Evolutionary conservation across 2,113 vertebrate species (phyloP).

Genomic region (Rhinolophus ferrumequinum): DNA sequence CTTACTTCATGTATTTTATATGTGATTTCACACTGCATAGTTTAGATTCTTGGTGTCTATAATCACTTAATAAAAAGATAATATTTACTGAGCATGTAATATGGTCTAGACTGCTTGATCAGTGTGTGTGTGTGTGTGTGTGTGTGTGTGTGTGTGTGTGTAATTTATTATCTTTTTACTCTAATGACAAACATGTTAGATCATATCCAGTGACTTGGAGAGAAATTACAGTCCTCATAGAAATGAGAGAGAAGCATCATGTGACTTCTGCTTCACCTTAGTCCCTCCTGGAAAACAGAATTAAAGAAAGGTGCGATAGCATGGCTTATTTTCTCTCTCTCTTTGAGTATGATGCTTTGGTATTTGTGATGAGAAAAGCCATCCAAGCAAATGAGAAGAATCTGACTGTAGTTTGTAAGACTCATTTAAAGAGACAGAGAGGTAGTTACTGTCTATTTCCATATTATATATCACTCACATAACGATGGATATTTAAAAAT

Average conservation of each 20-base stretch:
- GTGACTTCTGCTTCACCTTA: background rate
- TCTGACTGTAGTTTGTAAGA: background rate
- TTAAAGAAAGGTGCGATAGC: background rate
- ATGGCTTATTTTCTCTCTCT: background rate
- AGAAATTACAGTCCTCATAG: background rate
- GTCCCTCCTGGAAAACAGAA: background rate
- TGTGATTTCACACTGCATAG: background rate
- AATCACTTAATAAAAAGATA: background rate
- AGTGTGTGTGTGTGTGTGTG: background rate
- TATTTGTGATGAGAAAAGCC: background rate
- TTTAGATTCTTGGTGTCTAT: background rate
- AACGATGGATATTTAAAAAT: background rate
- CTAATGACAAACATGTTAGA: background rate
- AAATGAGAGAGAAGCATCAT: background rate
- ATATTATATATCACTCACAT: background rate
- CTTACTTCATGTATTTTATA: background rate
- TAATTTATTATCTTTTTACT: constrained; percentile 12
- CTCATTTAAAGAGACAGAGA: background rate
- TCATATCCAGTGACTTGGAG: background rate
- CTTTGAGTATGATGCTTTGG: background rate
- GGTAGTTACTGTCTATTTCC: background rate
- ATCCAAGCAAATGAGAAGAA: background rate
- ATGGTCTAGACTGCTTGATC: background rate
- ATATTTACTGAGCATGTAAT: background rate
- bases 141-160: background rate